These are phyloP conservation scores for Polylopha cassiicola DNA, from an alignment of 2,888 invertebrate species.

Conservation along the genomic window DNA sequence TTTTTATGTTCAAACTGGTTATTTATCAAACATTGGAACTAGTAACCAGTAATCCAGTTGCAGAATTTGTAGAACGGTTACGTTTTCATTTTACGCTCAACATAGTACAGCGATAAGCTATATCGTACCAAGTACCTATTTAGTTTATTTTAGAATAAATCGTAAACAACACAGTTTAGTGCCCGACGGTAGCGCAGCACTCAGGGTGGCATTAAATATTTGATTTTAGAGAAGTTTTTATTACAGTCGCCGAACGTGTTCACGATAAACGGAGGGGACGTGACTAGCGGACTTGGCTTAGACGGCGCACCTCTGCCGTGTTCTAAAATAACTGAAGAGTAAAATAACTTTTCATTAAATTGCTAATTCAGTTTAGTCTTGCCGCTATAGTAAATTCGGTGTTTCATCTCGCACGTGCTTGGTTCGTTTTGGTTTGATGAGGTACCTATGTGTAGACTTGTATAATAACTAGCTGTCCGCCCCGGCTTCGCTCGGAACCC, in stretches of 20 bases:
- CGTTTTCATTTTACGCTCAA: no score
- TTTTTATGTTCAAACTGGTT: no score
- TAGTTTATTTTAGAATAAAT: slow-evolving; percentile 47
- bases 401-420: no score
- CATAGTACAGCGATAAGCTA: slow-evolving; percentile 7
- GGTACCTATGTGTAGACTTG: no score
- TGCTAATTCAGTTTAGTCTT: not conserved
- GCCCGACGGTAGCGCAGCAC: slow-evolving; percentile 43
- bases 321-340: slow-evolving; percentile 19
- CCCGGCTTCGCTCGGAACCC: no score
- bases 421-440: no score
- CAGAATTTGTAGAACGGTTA: no score
- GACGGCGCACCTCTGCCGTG: slow-evolving; percentile 34
- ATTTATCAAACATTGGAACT: no score
- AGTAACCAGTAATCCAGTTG: no score
- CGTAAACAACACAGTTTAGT: slow-evolving; percentile 50
- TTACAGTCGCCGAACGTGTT: slow-evolving; percentile 68
- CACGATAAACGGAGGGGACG: slow-evolving; percentile 68
- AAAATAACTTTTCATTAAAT: slow-evolving; percentile 6
- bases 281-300: slow-evolving; percentile 67
- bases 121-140: slow-evolving; percentile 28
- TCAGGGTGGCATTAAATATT: slow-evolving; percentile 71
- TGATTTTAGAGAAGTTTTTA: slow-evolving; percentile 76
- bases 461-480: no score
- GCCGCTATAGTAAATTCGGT: not conserved